phyloP scores from a whole-genome alignment of 2,113 vertebrate genomes.

The Okapia johnstoni region DNA sequence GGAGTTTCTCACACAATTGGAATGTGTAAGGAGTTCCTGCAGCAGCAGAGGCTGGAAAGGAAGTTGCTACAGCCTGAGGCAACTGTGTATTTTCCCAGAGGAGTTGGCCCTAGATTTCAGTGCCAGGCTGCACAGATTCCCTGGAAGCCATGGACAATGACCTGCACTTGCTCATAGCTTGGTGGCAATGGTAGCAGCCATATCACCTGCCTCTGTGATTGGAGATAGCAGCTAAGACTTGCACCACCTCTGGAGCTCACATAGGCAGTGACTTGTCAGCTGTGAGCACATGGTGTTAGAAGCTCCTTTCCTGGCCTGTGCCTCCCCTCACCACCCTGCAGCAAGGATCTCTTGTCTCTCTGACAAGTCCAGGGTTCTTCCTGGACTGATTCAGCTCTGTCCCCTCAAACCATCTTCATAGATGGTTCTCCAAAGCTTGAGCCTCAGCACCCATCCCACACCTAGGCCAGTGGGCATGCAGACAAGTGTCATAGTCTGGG shows the following conservation, averaged over 20 bases:
- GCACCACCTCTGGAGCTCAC: not conserved
- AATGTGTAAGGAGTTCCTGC: not conserved
- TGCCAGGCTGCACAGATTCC: not conserved
- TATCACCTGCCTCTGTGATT: not conserved
- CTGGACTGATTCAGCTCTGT: not conserved
- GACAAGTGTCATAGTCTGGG: not conserved
- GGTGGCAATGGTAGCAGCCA: not conserved
- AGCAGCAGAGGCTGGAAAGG: not conserved
- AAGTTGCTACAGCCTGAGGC: not conserved
- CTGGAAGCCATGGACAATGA: not conserved
- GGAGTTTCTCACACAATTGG: not conserved
- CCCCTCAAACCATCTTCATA: not conserved
- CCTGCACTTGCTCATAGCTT: not conserved
- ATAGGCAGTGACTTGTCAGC: not conserved
- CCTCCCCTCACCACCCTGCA: not conserved
- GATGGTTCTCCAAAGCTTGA: not conserved
- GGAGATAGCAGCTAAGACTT: not conserved
- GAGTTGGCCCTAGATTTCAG: not conserved
- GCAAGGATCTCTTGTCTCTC: not conserved
- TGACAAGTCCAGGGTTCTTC: not conserved
- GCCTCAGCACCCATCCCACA: not conserved
- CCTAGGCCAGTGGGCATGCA: not conserved
- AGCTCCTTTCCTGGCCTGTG: not conserved
- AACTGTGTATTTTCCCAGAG: not conserved
- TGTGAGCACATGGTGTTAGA: not conserved